Evolutionary conservation across 2,888 invertebrate species (phyloP).

Genomic region (Eremobia ochroleuca): DNA sequence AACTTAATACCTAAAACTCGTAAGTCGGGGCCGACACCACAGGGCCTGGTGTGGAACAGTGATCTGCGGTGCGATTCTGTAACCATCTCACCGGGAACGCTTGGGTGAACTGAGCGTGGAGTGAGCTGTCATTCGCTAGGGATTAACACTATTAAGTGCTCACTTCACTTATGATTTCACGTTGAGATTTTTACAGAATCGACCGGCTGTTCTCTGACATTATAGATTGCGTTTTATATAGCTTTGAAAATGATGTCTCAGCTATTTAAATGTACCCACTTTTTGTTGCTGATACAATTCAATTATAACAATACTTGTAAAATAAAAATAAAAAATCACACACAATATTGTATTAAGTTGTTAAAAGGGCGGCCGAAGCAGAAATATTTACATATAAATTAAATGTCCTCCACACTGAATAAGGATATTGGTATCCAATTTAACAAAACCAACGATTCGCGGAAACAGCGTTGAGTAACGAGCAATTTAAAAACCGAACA

Average conservation of each 20-base stretch:
- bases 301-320: not conserved
- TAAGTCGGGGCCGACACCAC: too few relatives aligned
- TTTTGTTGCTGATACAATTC: not conserved
- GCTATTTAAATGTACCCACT: not conserved
- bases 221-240: not conserved
- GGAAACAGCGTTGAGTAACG: conserved; percentile 22
- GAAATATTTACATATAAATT: conserved; percentile 17
- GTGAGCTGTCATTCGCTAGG: too few relatives aligned
- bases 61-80: too few relatives aligned
- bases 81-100: too few relatives aligned
- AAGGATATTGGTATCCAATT: conserved; percentile 14
- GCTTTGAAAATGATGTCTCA: not conserved
- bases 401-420: conserved; percentile 8
- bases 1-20: too few relatives aligned
- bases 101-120: too few relatives aligned
- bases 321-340: not conserved
- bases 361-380: not conserved
- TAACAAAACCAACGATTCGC: conserved; percentile 14
- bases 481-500: conserved; percentile 20
- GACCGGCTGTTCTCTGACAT: too few relatives aligned
- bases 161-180: too few relatives aligned
- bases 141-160: too few relatives aligned
- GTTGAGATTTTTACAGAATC: too few relatives aligned
- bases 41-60: too few relatives aligned
- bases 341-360: conserved; percentile 1